Evolutionary conservation across 2,113 vertebrate species (phyloP).

Genomic region (Collichthys lucidus): DNA sequence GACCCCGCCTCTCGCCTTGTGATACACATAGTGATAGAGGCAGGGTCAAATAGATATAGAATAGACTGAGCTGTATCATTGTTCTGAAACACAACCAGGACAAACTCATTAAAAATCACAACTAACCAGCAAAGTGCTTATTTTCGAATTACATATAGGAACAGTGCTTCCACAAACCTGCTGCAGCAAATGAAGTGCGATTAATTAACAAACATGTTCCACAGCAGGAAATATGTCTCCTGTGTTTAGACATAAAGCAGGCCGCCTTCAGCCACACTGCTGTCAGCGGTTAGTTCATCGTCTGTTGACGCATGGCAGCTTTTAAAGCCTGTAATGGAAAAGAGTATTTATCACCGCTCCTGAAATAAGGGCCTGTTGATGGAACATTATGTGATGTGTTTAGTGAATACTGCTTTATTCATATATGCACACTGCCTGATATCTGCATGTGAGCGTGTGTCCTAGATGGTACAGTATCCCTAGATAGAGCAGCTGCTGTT

Average conservation of each 20-base stretch:
- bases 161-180: background rate
- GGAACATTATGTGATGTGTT: background rate
- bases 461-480: background rate
- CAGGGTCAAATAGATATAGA: too few relatives aligned
- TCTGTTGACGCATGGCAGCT: conserved; percentile 18
- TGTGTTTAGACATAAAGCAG: conserved; percentile 26
- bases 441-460: conserved; percentile 4
- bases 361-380: background rate
- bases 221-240: background rate
- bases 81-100: background rate
- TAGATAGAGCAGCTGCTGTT: conserved; percentile 20
- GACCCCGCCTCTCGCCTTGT: too few relatives aligned
- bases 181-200: background rate
- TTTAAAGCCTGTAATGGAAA: conserved; percentile 21
- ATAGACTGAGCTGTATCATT: background rate
- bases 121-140: background rate
- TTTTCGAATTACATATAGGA: background rate
- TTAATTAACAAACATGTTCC: background rate
- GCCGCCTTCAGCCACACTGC: background rate
- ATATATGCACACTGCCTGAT: conserved; percentile 2
- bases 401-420: background rate
- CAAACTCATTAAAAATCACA: background rate
- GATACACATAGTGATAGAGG: background rate
- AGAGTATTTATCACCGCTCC: background rate
- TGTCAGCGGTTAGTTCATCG: conserved; percentile 2